Evolutionary conservation across 1,140 invertebrate genomes (phyloP).

Genomic region (Proctacanthus coquilletti): DNA sequence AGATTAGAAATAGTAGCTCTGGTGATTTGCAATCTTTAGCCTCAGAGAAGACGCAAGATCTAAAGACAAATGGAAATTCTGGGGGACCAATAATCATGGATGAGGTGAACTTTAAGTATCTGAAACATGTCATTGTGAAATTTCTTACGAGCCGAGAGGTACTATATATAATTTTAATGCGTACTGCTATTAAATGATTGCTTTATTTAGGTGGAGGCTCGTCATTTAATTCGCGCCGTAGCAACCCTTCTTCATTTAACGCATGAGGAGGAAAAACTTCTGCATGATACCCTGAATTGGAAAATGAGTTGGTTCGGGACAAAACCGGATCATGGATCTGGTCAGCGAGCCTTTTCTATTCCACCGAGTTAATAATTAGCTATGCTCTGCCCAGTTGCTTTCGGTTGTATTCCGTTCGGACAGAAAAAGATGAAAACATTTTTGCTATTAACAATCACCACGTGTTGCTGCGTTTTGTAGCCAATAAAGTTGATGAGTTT

Average conservation of each 20-base stretch:
- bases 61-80: slow-evolving; percentile 31
- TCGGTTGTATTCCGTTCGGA: no score
- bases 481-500: no score
- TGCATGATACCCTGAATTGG: slow-evolving; percentile 77
- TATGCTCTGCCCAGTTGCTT: no score
- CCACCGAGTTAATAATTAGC: slow-evolving; percentile 37
- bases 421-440: no score
- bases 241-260: slow-evolving; percentile 69
- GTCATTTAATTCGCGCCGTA: slow-evolving; percentile 77
- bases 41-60: no score
- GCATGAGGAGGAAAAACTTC: slow-evolving; percentile 69
- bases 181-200: slow-evolving; percentile 7
- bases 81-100: slow-evolving; percentile 35
- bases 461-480: no score
- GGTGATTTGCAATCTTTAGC: no score
- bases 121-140: slow-evolving; percentile 85
- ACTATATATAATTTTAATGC: slow-evolving; percentile 9
- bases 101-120: slow-evolving; percentile 45
- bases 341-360: slow-evolving; percentile 41
- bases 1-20: slow-evolving; percentile 54
- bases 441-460: no score
- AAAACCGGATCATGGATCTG: slow-evolving; percentile 40
- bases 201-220: slow-evolving; percentile 46
- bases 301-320: slow-evolving; percentile 76
- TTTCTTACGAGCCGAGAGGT: slow-evolving; percentile 80